Evolutionary conservation across 2,888 invertebrate genomes (phyloP).

Genomic region (Iphiclides podalirius): DNA sequence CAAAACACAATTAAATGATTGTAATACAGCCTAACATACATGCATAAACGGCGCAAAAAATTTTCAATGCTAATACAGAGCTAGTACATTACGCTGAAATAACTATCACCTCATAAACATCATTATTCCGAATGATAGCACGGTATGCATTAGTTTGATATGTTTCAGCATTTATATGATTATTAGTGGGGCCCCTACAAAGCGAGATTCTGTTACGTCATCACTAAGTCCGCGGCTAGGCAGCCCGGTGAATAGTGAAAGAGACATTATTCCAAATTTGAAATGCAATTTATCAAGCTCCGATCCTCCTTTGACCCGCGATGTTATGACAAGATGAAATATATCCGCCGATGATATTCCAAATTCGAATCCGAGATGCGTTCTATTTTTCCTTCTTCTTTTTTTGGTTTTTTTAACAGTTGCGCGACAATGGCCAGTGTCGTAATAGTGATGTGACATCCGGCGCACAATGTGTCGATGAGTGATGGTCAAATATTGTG

Average conservation of each 20-base stretch:
- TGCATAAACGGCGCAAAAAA: too few species aligned
- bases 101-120: too few species aligned
- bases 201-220: slow-evolving; percentile 61
- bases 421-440: slow-evolving; percentile 39
- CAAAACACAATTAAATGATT: too few species aligned
- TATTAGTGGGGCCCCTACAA: slow-evolving; percentile 43
- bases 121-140: neutral
- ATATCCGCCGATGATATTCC: slow-evolving; percentile 74
- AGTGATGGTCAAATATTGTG: slow-evolving; percentile 50
- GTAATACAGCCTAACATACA: too few species aligned
- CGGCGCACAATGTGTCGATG: slow-evolving; percentile 60
- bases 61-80: too few species aligned
- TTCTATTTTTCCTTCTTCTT: slow-evolving; percentile 49
- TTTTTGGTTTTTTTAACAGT: slow-evolving; percentile 26
- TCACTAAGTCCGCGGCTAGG: slow-evolving; percentile 47
- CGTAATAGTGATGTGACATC: slow-evolving; percentile 69
- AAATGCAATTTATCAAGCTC: slow-evolving; percentile 76
- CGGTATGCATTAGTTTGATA: slow-evolving; percentile 2
- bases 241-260: slow-evolving; percentile 65
- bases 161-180: slow-evolving; percentile 19
- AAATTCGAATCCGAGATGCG: slow-evolving; percentile 56
- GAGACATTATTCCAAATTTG: slow-evolving; percentile 78
- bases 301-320: slow-evolving; percentile 73
- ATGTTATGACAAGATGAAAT: slow-evolving; percentile 79
- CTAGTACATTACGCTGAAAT: too few species aligned